Evolutionary conservation across 2,113 vertebrate genomes (phyloP), one percentile per base, ranked within the genome.

Genomic region (Phocoena sinus): DNA sequence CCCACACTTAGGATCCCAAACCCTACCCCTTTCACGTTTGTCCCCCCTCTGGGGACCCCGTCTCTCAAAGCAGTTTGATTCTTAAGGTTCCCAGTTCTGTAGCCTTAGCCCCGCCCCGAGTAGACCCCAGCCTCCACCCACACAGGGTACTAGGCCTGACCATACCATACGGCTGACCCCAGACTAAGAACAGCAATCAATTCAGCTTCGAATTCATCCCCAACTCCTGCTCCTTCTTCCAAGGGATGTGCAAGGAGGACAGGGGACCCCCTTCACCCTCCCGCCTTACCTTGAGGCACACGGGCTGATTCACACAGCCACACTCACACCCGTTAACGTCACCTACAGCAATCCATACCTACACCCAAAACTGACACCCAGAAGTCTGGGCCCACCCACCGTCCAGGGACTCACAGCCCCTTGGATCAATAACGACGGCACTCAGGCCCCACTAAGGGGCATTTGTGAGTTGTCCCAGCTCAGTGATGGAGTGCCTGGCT

Each of bases 261-360:
- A 14, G 53, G 82, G 20, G n/a, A 90, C 44, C 38, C 82, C 82
- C 58, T 47, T 79, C 36, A 44, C 31, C 28, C 36, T 67, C 79
- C 60, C 65, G 36, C 33, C 18, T 33, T 62, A 38, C 53, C 18
- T 5, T 28, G 89, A 92, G 71, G 70, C 90, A 88, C 63, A 56
- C n/a, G 0, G 36, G 25, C 44, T 95, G 95, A 95, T 53, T 96
- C 97, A 90, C 44, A 38, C n/a, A 56, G n/a, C 36, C 71, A 79
- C 91, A 62, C 18, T 38, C 89, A 77, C 76, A 44, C 63, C 12
- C 9, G 0, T 65, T 20, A 50, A 76, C 74, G 33, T 89, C 77
- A 80, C 89, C 96, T 65, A 95, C 88, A 85, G 71, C 47, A 81
- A 56, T 31, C 6, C 95, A 89, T 2, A 3, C 65, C 85, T 94